These are phyloP conservation scores for Nothoprocta perdicaria DNA, from an alignment of 2,113 vertebrate species.

Conservation along the genomic window DNA sequence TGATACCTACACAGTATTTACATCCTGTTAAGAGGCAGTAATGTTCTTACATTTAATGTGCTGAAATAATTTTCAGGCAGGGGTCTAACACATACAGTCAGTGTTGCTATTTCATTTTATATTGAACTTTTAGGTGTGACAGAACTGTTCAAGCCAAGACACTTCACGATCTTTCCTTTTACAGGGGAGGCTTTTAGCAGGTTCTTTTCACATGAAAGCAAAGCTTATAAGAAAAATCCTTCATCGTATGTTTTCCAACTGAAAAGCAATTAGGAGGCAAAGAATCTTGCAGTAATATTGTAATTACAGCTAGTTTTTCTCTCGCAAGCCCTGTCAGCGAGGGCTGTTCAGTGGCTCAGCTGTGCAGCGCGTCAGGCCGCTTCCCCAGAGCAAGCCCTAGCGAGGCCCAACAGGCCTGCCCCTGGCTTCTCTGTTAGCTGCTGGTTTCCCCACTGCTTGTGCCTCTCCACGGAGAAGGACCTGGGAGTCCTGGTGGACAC, in stretches of 20 bases:
- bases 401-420: neutral
- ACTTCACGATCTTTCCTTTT: constrained; percentile 29
- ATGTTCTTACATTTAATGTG: neutral
- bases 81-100: neutral
- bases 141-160: neutral
- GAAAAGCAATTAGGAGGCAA: constrained; percentile 56
- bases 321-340: constrained; percentile 42
- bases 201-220: neutral
- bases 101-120: constrained; percentile 18
- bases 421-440: neutral
- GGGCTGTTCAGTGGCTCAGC: constrained; percentile 40
- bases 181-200: constrained; percentile 15
- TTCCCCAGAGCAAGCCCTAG: constrained; percentile 32
- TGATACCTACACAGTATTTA: neutral
- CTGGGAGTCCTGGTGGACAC: no score
- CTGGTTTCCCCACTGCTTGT: neutral
- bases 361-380: constrained; percentile 8
- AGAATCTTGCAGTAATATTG: constrained; percentile 27
- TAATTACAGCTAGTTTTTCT: constrained; percentile 53
- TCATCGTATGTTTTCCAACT: constrained; percentile 5
- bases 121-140: neutral
- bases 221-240: neutral
- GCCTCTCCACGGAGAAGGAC: neutral
- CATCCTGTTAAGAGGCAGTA: neutral
- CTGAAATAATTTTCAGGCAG: neutral